Evolutionary conservation across 64 coral and sea anemone species (phyloP).

Genomic region (Actinia equina): DNA sequence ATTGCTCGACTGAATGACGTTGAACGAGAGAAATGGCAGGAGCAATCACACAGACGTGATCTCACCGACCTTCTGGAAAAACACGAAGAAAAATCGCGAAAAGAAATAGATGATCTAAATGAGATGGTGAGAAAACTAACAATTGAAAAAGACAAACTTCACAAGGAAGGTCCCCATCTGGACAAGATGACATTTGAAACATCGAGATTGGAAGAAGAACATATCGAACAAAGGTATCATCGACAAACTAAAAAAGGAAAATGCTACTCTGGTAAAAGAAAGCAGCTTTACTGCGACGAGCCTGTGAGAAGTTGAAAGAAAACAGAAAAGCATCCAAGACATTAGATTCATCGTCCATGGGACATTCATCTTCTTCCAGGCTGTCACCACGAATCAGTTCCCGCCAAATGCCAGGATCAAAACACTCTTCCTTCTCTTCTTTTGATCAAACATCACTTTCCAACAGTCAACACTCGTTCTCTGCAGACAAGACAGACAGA

Average conservation of each 20-base stretch:
- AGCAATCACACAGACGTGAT: slow-evolving; percentile 12
- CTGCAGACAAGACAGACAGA: not conserved
- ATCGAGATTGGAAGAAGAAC: slow-evolving; percentile 8
- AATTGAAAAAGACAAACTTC: slow-evolving; percentile 43
- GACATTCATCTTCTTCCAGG: not conserved
- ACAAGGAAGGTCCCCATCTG: not conserved
- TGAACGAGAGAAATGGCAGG: slow-evolving; percentile 18
- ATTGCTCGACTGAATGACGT: slow-evolving; percentile 3
- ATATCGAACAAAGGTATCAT: slow-evolving; percentile 12
- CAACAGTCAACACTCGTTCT: not conserved
- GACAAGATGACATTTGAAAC: slow-evolving; percentile 23
- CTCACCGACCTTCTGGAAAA: slow-evolving; percentile 22
- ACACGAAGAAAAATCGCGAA: slow-evolving; percentile 17
- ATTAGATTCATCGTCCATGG: not conserved
- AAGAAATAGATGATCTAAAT: not conserved
- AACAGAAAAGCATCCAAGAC: slow-evolving; percentile 25
- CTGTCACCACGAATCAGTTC: not conserved
- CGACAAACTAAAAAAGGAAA: slow-evolving; percentile 71
- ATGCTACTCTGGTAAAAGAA: slow-evolving; percentile 66
- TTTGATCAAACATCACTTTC: slow-evolving; percentile 10
- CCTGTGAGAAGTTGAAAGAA: slow-evolving; percentile 63
- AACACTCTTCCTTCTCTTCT: not conserved
- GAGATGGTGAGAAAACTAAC: slow-evolving; percentile 22
- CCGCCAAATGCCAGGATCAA: not conserved
- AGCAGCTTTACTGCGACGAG: slow-evolving; percentile 69